Percentiles rank a stretch among this genome's conserved stretches.
Evolutionary conservation across 1,140 invertebrate genomes (phyloP).

Genomic region (Heliothis subflexa): DNA sequence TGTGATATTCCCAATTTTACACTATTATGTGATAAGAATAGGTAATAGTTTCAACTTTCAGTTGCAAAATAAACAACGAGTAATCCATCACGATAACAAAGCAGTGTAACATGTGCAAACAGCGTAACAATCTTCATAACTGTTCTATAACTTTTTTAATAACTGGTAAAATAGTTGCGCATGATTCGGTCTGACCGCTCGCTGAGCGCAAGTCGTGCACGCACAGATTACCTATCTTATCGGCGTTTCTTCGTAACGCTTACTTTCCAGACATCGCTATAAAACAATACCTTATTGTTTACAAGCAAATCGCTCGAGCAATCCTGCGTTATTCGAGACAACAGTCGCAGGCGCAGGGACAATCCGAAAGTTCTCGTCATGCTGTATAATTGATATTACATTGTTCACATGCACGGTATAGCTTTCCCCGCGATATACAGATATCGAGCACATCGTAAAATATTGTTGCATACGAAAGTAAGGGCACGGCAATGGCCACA

Average conservation of each 20-base stretch:
- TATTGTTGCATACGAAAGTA: constrained; percentile 50
- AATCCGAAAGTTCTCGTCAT: constrained; percentile 51
- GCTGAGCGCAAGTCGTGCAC: constrained; percentile 43
- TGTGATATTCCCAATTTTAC: background rate
- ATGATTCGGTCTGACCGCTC: constrained; percentile 28
- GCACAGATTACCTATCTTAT: constrained; percentile 69
- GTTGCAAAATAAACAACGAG: constrained; percentile 1
- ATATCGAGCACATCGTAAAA: constrained; percentile 36
- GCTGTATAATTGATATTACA: constrained; percentile 50
- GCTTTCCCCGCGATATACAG: constrained; percentile 48
- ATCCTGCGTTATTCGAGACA: constrained; percentile 39
- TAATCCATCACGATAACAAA: constrained; percentile 5
- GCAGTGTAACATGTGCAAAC: background rate
- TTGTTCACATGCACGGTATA: constrained; percentile 49
- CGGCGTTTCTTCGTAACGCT: constrained; percentile 61
- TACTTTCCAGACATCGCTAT: constrained; percentile 61
- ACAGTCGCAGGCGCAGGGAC: constrained; percentile 31
- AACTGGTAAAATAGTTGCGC: constrained; percentile 42
- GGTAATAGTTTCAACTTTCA: constrained; percentile 5
- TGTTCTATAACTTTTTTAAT: constrained; percentile 38
- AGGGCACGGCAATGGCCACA: constrained; percentile 70
- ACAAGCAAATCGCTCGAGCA: constrained; percentile 44
- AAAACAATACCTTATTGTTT: constrained; percentile 73
- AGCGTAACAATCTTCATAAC: constrained; percentile 18
- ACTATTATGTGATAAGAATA: background rate